These are phyloP conservation scores for Atlantisia rogersi DNA, from an alignment of 2,113 vertebrate species.

Conservation along the genomic window DNA sequence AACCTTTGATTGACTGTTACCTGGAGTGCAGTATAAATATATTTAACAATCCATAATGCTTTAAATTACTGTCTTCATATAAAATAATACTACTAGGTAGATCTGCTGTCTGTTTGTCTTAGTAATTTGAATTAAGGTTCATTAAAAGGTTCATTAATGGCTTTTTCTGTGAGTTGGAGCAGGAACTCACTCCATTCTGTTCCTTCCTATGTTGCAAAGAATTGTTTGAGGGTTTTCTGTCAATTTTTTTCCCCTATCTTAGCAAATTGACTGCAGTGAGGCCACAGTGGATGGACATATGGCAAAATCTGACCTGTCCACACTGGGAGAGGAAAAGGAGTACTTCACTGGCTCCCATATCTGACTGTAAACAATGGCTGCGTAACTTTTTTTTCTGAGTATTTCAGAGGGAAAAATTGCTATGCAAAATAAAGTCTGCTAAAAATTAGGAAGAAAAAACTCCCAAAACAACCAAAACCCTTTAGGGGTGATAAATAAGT, in stretches of 20 bases:
- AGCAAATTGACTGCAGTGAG: background rate
- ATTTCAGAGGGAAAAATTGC: background rate
- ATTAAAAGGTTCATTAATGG: background rate
- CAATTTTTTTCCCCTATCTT: background rate
- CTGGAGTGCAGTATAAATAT: background rate
- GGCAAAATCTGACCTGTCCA: background rate
- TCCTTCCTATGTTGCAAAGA: background rate
- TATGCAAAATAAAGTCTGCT: background rate
- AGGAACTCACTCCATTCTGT: background rate
- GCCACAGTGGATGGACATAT: background rate
- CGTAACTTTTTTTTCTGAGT: background rate
- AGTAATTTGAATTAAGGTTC: background rate
- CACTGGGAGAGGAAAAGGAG: background rate
- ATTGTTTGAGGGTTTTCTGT: background rate
- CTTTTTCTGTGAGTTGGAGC: background rate
- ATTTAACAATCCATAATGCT: background rate
- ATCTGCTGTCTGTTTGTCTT: background rate
- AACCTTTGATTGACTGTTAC: background rate
- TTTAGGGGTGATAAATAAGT: background rate
- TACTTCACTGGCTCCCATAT: background rate
- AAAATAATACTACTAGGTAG: background rate
- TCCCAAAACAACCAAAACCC: too few relatives aligned
- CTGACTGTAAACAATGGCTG: background rate
- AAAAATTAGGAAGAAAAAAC: background rate
- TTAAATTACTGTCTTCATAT: background rate